Base-by-base conservation (phyloP, 2,113 vertebrate species). In the Benitochromis conjunctus region DNA sequence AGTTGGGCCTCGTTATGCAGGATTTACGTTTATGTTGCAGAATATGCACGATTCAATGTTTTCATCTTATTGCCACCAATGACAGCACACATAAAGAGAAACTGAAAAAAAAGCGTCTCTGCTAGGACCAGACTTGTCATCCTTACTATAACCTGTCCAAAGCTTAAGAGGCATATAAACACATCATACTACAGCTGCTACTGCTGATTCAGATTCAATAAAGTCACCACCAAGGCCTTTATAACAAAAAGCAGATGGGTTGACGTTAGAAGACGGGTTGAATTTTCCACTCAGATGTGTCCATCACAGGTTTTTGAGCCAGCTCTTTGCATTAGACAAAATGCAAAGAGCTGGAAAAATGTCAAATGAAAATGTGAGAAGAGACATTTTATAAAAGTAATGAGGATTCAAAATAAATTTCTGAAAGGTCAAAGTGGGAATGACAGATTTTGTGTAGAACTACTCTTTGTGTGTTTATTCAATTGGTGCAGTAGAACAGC, bases 201-300 rank as follows among this genome's bases (percentile, higher is more conserved):
- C 84, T 87, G 55, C 82, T 79, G 62, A 88, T 87, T 93, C 43
- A 78, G 66, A 91, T 90, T 88, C 77, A 92, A 83, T 90, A 83
- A 84, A 90, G 87, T 86, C 86, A 64, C 69, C 43, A 79, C 55
- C 38, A 41, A 74, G 62, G 51, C 53, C 54, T 3, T 1, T 64
- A 34, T 88, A 91, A 94, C 53, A 38, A 38, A 71, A 83, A 91
- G 79, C 93, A 94, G 87, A 91, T 94, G 87, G 38, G 66, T 36
- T 74, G 80, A 64, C 21, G 54, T 78, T 41, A 55, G 26, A 55
- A 11, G 48, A 74, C 31, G 55, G 60, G 41, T 34, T 55, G 64
- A 87, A 80, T 88, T 84, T 74, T 85, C 77, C 48, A 41, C 79
- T 81, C 71, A 34, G 43, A 55, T 69, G 36, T 85, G 74, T 85